Evolutionary conservation across 2,888 invertebrate genomes (phyloP).

Genomic region (Epiperipatus broadwayi): DNA sequence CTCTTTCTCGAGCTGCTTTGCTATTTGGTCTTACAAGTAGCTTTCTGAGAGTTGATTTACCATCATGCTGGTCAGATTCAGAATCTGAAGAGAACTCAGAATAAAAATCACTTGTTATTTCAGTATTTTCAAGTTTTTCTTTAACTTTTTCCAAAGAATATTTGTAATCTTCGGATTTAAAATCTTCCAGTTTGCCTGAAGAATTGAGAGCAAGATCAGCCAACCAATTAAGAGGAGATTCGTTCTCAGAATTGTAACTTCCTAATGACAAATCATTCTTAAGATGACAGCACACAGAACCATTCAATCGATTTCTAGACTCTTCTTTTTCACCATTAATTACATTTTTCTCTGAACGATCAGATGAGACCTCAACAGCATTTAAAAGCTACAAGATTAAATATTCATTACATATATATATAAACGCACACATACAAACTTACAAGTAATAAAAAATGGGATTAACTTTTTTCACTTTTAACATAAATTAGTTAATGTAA

Average conservation of each 20-base stretch:
- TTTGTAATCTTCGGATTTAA: slow-evolving; percentile 18
- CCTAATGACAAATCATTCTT: slow-evolving; percentile 32
- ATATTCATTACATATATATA: no score
- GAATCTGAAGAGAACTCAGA: slow-evolving; percentile 31
- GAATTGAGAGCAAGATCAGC: slow-evolving; percentile 45
- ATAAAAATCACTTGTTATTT: slow-evolving; percentile 27
- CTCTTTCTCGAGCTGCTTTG: no score
- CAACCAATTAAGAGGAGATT: slow-evolving; percentile 42
- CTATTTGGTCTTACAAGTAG: slow-evolving; percentile 49
- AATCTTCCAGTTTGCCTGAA: slow-evolving; percentile 21
- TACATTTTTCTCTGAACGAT: no score
- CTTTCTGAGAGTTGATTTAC: slow-evolving; percentile 60
- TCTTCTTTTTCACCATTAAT: no score
- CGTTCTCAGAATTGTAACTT: slow-evolving; percentile 24
- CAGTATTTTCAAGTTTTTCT: not conserved
- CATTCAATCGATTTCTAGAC: slow-evolving; percentile 17
- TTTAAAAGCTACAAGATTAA: no score
- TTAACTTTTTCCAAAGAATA: no score
- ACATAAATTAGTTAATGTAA: no score
- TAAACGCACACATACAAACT: no score
- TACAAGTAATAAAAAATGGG: no score
- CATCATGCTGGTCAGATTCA: slow-evolving; percentile 42
- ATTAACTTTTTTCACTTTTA: no score
- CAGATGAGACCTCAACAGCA: no score
- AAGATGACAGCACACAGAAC: slow-evolving; percentile 19